phyloP scores from a whole-genome alignment of 2,113 vertebrate species.

The Onychostruthus taczanowskii region DNA sequence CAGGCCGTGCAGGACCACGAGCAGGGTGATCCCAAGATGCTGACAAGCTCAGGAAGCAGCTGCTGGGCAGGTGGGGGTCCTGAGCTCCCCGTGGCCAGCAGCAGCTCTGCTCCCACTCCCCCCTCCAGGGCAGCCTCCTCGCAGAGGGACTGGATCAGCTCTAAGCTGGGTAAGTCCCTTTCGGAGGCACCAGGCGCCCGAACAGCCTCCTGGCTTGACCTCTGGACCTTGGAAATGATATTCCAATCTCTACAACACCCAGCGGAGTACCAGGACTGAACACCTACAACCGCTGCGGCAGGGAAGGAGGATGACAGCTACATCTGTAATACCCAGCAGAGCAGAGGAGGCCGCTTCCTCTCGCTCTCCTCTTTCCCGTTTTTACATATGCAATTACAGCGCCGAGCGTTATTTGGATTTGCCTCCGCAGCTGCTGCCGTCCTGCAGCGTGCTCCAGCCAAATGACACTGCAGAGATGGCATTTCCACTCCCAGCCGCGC shows the following conservation, averaged over 20 bases:
- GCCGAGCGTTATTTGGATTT: background rate
- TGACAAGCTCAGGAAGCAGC: background rate
- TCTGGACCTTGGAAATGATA: background rate
- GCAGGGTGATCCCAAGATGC: fast-evolving
- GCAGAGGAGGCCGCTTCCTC: background rate
- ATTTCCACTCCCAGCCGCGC: background rate
- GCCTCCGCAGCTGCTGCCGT: background rate
- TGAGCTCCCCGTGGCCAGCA: fast-evolving
- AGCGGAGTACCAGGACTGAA: background rate
- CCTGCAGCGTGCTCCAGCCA: constrained; percentile 17
- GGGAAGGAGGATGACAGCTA: constrained; percentile 16
- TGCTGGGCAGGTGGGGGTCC: background rate
- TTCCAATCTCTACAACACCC: constrained; percentile 15
- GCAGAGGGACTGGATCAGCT: fast-evolving
- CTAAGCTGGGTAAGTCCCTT: background rate
- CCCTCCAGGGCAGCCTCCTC: fast-evolving
- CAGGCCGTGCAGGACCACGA: fast-evolving
- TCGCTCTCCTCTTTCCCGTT: background rate
- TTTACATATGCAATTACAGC: background rate
- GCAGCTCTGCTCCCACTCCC: fast-evolving
- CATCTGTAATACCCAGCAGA: constrained; percentile 25
- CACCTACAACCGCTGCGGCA: background rate
- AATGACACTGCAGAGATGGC: background rate
- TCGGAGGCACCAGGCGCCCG: fast-evolving
- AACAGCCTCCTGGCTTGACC: background rate